Evolutionary conservation across 2,888 invertebrate genomes (phyloP).

Genomic region (Quadroppia sp.): DNA sequence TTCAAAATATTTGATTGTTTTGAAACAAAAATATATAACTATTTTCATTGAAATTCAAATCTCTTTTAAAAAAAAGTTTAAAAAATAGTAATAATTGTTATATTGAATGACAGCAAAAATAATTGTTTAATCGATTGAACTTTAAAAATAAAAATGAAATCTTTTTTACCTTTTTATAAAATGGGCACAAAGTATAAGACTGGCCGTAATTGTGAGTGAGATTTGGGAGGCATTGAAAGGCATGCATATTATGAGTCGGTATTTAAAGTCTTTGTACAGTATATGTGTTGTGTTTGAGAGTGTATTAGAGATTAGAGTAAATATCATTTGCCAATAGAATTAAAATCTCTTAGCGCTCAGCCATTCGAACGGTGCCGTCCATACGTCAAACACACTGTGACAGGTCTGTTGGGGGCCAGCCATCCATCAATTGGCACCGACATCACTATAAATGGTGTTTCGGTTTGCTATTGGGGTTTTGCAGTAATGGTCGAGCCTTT

Average conservation of each 20-base stretch:
- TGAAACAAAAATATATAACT: not conserved
- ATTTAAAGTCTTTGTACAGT: not conserved
- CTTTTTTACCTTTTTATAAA: not conserved
- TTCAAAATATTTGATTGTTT: not conserved
- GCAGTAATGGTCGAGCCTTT: conserved; percentile 7
- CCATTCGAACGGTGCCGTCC: conserved; percentile 1
- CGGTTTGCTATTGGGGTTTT: conserved; percentile 6
- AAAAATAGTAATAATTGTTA: no score
- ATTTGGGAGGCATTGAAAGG: not conserved
- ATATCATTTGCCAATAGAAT: conserved; percentile 33
- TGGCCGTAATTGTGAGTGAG: not conserved
- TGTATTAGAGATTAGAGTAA: conserved; percentile 31
- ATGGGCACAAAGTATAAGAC: not conserved
- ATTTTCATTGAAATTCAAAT: not conserved
- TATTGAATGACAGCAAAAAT: not conserved
- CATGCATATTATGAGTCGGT: not conserved
- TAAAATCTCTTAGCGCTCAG: conserved; percentile 5
- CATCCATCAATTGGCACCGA: conserved; percentile 33
- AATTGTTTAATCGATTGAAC: not conserved
- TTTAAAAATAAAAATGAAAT: not conserved
- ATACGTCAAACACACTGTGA: conserved; percentile 29
- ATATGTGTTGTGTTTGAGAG: conserved; percentile 16
- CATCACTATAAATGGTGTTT: conserved; percentile 5
- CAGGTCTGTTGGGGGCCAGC: conserved; percentile 34
- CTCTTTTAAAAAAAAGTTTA: no score